A percentile compares a stretch with the other conserved stretches of the same genome.
Conservation (phyloP, 2,888 invertebrate species). For the Thereva unica region DNA sequence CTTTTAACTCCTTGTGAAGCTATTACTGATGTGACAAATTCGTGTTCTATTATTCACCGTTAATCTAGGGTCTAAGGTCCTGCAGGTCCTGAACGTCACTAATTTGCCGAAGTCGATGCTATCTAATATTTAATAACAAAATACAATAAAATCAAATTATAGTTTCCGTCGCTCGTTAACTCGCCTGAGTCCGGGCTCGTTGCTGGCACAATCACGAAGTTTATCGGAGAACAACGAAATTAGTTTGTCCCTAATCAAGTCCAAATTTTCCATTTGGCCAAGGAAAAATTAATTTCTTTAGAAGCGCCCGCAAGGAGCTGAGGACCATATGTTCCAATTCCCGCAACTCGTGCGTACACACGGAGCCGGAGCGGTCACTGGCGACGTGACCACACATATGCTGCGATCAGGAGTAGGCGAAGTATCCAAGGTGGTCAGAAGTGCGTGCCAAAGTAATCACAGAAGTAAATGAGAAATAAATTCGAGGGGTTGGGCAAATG, state of each 20-base stretch:
- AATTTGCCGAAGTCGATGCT: too few species aligned
- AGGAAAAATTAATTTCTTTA: conserved; percentile 28
- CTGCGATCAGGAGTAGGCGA: conserved; percentile 1
- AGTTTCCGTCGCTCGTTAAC: too few species aligned
- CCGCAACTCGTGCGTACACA: conserved; percentile 7
- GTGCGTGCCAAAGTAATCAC: conserved; percentile 41
- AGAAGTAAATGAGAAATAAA: conserved; percentile 41
- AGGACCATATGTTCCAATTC: conserved; percentile 22
- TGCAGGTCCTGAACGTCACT: too few species aligned
- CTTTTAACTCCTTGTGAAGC: too few species aligned
- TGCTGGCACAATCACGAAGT: too few species aligned
- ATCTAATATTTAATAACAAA: too few species aligned
- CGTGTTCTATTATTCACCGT: too few species aligned
- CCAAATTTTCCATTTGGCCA: conserved; percentile 13
- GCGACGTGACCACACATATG: conserved; percentile 11
- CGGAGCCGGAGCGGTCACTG: conserved; percentile 16
- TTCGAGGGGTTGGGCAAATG: conserved; percentile 40
- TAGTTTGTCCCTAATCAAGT: conserved; percentile 15
- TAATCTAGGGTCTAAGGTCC: too few species aligned
- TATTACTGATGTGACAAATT: too few species aligned
- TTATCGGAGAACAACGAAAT: not conserved
- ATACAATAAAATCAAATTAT: too few species aligned
- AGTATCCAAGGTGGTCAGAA: conserved; percentile 20
- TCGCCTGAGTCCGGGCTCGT: too few species aligned
- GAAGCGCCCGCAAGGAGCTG: conserved; percentile 1